Evolutionary conservation across 2,797 vertebrate genomes (phyloP), one percentile per base, ranked within the genome.

Genomic region (Myotis planiceps): DNA sequence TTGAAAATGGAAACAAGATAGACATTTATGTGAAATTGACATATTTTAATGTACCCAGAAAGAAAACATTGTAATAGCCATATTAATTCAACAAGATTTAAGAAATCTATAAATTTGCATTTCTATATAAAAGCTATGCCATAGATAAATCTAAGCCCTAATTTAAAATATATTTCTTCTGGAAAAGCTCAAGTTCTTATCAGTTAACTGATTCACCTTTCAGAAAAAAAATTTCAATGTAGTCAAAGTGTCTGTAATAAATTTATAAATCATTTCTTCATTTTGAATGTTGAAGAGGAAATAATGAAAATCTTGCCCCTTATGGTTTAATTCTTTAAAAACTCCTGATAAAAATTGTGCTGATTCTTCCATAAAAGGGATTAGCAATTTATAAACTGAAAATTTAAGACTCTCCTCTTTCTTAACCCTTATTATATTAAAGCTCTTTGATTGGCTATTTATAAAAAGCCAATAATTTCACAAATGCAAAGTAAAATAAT

Each of bases 101-200:
- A 94, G 75, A 92, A 94, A 96, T 84, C 75, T 88, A 69, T 15
- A 94, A 88, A 93, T 98, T 98, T 96, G 69, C 90, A 97, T 96
- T 97, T 97, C 60, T 92, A 72, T 93, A 78, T 95, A 92, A 85
- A 95, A 96, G 53, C 16, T 82, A 82, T 90, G 27, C 5, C 69
- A 18, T 76, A 97, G 95, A 97, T 96, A 96, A 96, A 94, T 93
- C 83, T 97, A 95, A 97, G 74, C 21, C 85, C 47, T 94, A 97
- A 97, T 98, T 97, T 96, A 97, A 97, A 96, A 95, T 89, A 84
- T 88, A 90, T 89, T 83, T 27, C 25, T 72, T 76, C 94, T 63
- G 39, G 18, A 97, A 94, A 90, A 92, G 93, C 42, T 96, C 66
- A 88, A 58, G 63, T 92, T 97, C 88, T 97, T 97, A 97, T 97